Base-by-base conservation (phyloP, 2,113 vertebrate species). In the Sardina pilchardus region DNA sequence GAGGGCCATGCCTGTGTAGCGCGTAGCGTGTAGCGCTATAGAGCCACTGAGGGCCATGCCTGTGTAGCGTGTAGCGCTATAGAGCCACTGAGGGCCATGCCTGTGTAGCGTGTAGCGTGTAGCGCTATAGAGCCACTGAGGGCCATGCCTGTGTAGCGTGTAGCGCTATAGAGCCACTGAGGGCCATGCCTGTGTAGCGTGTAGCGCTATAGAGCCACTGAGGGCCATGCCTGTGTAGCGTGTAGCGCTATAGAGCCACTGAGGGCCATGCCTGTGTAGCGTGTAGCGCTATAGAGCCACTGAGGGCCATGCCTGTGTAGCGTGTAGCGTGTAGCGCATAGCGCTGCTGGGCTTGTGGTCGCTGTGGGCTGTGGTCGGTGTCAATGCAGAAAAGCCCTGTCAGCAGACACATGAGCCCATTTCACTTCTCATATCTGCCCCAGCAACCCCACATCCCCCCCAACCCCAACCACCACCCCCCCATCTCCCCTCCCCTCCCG, bases 341-440 rank as follows among this genome's bases (percentile, higher is more conserved):
- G n/a, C 21, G 21, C 19, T 59, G 19, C 53, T 59, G 53, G 53
- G 53, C 4, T 59, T 59, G 53, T 59, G 53, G 53, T 24, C 21
- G 4, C 19, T 24, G 53, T 59, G 48, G 30, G 39, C n/a, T 71
- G 36, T 42, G 45, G 81, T 78, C 42, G 71, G 21, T 63, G 56
- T 81, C 50, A 50, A 81, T 47, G 36, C 45, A 82, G 82, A 87
- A 89, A 63, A 42, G 34, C n/a, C 67, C 43, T 47, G 83, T 85
- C 83, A 88, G 83, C 81, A 36, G 47, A 88, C 50, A 78, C 67
- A 81, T 36, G 83, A 83, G 56, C 85, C 45, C 81, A 42, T 83
- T 82, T 88, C 59, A 83, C 84, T 83, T 88, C 81, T 83, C 48
- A 45, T 75, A 78, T 71, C 26, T 71, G 81, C 56, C 78, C 17